Evolutionary conservation across 2,888 invertebrate species (phyloP).

Genomic region (Steinernema carpocapsae): DNA sequence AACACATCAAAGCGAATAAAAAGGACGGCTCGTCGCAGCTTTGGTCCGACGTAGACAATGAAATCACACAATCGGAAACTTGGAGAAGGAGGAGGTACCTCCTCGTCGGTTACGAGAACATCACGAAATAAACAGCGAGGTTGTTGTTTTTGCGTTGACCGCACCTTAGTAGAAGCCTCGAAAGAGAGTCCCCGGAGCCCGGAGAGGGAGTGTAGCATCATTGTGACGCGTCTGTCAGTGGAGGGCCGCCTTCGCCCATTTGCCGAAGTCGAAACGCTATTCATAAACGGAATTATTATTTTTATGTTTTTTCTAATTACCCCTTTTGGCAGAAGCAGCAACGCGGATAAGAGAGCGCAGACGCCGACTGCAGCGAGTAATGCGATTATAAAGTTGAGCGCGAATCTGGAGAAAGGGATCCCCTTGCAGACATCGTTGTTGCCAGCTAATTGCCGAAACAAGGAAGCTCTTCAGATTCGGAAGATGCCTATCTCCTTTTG

Average conservation of each 20-base stretch:
- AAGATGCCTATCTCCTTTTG: background rate
- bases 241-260: conserved; percentile 16
- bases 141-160: conserved; percentile 10
- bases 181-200: background rate
- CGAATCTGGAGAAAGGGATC: background rate
- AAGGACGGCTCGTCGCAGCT: background rate
- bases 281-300: conserved; percentile 32
- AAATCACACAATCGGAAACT: background rate
- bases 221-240: conserved; percentile 26
- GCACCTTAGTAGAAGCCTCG: conserved; percentile 5
- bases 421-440: background rate
- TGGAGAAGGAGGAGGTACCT: too few relatives aligned
- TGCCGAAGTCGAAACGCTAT: conserved; percentile 4
- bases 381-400: conserved; percentile 7
- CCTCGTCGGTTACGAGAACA: background rate
- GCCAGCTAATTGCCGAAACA: background rate
- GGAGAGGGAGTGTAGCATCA: background rate
- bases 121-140: background rate
- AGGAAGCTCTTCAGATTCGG: background rate
- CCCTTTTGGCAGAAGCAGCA: conserved; percentile 3
- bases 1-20: conserved; percentile 17
- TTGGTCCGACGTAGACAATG: background rate
- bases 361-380: conserved; percentile 14
- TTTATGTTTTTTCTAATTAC: conserved; percentile 32
- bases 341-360: background rate